Conservation (phyloP, 2,888 invertebrate genomes). For the Odiellus spinosus region DNA sequence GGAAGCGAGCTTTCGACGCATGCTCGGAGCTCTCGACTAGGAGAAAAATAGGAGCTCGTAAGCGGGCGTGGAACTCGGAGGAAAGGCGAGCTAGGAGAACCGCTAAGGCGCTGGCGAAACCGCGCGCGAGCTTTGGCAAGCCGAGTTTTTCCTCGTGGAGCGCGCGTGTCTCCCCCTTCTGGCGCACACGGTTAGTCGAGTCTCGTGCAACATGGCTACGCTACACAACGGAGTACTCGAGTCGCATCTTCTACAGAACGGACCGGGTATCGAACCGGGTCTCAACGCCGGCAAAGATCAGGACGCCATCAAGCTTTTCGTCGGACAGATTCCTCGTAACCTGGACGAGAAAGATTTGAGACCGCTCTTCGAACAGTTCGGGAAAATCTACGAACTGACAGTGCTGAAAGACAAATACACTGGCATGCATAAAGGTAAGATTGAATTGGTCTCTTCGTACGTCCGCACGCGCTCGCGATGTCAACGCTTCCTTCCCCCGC, state of each 20-base stretch:
- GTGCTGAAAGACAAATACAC: conserved; percentile 88
- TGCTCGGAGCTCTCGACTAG: no score
- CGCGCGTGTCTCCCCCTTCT: no score
- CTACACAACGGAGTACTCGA: conserved; percentile 16
- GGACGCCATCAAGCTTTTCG: conserved; percentile 16
- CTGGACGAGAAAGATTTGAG: conserved; percentile 70
- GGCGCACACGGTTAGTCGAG: no score
- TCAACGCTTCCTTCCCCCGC: no score
- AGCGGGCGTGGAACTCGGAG: no score
- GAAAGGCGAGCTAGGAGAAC: no score
- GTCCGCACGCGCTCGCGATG: no score
- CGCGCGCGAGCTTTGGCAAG: no score
- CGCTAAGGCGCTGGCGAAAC: no score
- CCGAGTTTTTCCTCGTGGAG: no score
- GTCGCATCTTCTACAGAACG: not conserved
- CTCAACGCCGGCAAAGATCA: conserved; percentile 11
- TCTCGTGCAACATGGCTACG: conserved; percentile 14
- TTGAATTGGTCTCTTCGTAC: not conserved
- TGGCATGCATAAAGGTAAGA: conserved; percentile 81
- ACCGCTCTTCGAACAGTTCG: conserved; percentile 82
- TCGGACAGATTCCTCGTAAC: conserved; percentile 82
- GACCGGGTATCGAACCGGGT: conserved; percentile 2
- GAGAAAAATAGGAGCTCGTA: no score
- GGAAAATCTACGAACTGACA: conserved; percentile 83
- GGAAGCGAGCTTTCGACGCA: no score